Evolutionary conservation across 2,113 vertebrate species (phyloP).

Genomic region (Chloropsis hardwickii): DNA sequence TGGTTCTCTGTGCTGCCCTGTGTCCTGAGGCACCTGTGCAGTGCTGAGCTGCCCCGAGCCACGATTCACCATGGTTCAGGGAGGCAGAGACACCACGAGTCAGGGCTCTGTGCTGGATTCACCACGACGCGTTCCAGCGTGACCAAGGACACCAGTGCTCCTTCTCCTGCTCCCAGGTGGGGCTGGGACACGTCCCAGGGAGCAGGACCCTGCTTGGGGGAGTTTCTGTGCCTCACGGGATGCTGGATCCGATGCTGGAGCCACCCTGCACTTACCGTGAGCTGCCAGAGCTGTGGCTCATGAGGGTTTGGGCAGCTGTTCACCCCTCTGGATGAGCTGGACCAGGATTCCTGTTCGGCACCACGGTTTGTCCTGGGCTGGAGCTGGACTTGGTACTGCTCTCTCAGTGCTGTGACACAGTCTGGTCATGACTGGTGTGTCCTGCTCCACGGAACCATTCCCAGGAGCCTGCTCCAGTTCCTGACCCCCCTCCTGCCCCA

Average conservation of each 20-base stretch:
- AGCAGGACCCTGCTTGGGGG: rapidly evolving
- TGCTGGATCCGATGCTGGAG: rapidly evolving
- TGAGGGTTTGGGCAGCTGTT: rapidly evolving
- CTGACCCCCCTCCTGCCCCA: neutral
- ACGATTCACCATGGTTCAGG: rapidly evolving
- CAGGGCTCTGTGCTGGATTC: neutral
- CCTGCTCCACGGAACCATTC: too few species aligned
- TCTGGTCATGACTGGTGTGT: neutral
- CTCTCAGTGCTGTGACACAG: neutral
- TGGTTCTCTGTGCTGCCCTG: rapidly evolving
- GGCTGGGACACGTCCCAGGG: rapidly evolving
- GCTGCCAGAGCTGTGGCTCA: neutral
- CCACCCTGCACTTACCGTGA: neutral
- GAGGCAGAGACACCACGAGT: neutral
- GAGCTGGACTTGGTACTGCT: neutral
- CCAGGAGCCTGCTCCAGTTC: neutral
- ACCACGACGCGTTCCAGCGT: rapidly evolving
- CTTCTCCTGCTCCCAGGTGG: rapidly evolving
- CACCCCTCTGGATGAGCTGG: rapidly evolving
- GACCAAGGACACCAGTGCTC: rapidly evolving
- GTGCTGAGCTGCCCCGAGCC: neutral
- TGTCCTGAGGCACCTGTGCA: neutral
- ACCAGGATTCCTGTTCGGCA: neutral
- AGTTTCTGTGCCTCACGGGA: rapidly evolving
- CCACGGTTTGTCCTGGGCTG: rapidly evolving